These are phyloP conservation scores for Tribolium castaneum DNA, from an alignment of 1,140 invertebrate genomes.

Conservation along the genomic window DNA sequence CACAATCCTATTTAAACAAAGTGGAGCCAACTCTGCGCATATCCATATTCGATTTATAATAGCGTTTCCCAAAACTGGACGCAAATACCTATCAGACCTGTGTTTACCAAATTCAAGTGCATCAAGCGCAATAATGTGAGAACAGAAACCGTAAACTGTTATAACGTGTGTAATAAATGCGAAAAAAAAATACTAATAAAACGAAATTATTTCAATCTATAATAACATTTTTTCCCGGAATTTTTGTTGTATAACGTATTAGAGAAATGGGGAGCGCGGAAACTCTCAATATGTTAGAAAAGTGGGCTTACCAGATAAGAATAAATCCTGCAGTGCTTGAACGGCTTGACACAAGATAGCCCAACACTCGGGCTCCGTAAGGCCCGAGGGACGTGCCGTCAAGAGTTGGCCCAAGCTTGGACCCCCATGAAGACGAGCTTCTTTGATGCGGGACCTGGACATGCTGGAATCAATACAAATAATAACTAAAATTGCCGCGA, in stretches of 20 bases:
- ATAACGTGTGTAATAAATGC: too few relatives aligned
- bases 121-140: too few relatives aligned
- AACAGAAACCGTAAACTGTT: too few relatives aligned
- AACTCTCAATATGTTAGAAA: background rate
- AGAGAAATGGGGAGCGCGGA: background rate
- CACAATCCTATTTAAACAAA: background rate
- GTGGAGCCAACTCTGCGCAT: background rate
- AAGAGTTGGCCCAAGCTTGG: constrained; percentile 63
- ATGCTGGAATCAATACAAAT: constrained; percentile 25
- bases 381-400: constrained; percentile 66
- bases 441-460: constrained; percentile 10
- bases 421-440: constrained; percentile 19
- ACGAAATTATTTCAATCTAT: too few relatives aligned
- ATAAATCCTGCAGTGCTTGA: constrained; percentile 73
- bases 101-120: too few relatives aligned
- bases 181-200: too few relatives aligned
- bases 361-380: constrained; percentile 70
- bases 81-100: too few relatives aligned
- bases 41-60: background rate
- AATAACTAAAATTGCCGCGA: background rate
- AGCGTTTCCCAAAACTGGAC: background rate
- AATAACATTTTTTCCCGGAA: too few relatives aligned
- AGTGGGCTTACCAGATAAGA: constrained; percentile 69
- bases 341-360: constrained; percentile 72
- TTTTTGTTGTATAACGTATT: too few relatives aligned